Percentiles rank a stretch among this genome's conserved stretches.
phyloP scores from a whole-genome alignment of 2,888 invertebrate genomes.

The Gisinianus flammeolus region DNA sequence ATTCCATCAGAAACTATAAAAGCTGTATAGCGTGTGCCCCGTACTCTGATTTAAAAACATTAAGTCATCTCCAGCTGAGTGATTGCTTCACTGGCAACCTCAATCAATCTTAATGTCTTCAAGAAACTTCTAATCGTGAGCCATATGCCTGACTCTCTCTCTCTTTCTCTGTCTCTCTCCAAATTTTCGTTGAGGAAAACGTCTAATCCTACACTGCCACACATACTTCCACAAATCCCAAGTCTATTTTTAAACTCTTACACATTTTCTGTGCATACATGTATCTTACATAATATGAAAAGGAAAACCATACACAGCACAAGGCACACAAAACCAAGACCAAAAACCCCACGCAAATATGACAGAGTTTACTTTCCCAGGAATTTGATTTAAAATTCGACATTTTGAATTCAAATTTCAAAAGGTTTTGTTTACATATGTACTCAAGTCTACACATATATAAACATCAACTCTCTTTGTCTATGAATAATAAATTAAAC shows the following conservation, averaged over 20 bases:
- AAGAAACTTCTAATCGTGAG: constrained; percentile 3
- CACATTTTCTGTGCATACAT: too few species aligned
- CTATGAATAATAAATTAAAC: too few species aligned
- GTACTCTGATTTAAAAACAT: constrained; percentile 19
- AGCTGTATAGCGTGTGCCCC: neutral
- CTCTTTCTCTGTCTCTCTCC: neutral
- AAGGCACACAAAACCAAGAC: too few species aligned
- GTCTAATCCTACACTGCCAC: too few species aligned
- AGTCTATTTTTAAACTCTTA: too few species aligned
- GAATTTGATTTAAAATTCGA: neutral
- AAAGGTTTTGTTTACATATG: neutral
- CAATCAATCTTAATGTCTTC: constrained; percentile 32
- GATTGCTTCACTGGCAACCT: constrained; percentile 30
- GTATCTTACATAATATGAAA: too few species aligned
- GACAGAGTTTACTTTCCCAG: too few species aligned
- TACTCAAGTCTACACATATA: neutral
- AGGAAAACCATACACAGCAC: too few species aligned
- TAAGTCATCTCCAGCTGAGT: constrained; percentile 36
- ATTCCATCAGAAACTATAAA: neutral
- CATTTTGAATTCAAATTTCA: neutral
- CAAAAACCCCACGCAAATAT: too few species aligned
- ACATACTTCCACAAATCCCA: too few species aligned
- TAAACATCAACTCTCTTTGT: too few species aligned
- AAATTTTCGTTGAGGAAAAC: too few species aligned
- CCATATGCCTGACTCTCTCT: neutral